Conservation (phyloP, 2,888 invertebrate genomes). For the Limnephilus auricula region DNA sequence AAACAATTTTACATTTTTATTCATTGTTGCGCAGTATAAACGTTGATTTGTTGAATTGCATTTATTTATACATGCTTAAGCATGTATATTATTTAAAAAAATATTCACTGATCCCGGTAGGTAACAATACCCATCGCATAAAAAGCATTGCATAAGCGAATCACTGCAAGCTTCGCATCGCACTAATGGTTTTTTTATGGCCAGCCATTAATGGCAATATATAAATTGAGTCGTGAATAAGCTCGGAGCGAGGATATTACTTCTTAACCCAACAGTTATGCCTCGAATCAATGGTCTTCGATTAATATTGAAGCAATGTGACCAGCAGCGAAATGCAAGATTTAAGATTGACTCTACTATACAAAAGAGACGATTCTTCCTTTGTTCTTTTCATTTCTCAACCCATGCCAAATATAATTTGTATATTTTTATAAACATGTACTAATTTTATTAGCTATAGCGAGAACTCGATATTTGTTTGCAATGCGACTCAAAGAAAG, state of each 20-base stretch:
- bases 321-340: background rate
- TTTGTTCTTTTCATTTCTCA: background rate
- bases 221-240: slow-evolving; percentile 58
- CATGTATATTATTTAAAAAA: too few species aligned
- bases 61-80: too few species aligned
- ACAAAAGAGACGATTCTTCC: background rate
- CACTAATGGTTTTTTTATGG: slow-evolving; percentile 59
- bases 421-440: too few species aligned
- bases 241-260: slow-evolving; percentile 43
- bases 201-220: slow-evolving; percentile 40
- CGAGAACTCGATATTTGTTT: too few species aligned
- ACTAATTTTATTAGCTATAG: too few species aligned
- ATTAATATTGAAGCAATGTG: background rate
- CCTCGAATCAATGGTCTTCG: background rate
- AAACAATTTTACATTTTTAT: too few species aligned
- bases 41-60: too few species aligned
- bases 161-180: slow-evolving; percentile 44
- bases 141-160: slow-evolving; percentile 47
- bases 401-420: too few species aligned
- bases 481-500: too few species aligned
- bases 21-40: too few species aligned
- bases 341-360: background rate
- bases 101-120: background rate
- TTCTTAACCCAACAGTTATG: background rate
- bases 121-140: slow-evolving; percentile 22